A percentile compares a stretch with the other conserved stretches of the same genome.
phyloP scores from a whole-genome alignment of 2,113 vertebrate genomes.

The Athene cunicularia region DNA sequence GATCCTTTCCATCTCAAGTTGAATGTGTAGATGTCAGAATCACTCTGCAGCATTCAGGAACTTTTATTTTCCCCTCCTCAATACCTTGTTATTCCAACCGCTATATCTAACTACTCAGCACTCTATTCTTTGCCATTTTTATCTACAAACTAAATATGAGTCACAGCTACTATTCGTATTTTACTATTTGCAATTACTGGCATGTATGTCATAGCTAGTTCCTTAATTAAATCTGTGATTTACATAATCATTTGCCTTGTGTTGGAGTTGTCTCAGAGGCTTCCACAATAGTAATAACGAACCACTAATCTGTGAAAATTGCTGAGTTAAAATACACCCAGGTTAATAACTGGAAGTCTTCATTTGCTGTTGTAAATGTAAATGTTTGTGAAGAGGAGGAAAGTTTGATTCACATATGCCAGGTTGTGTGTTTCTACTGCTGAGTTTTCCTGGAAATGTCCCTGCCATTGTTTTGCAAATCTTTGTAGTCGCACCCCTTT shows the following conservation, averaged over 20 bases:
- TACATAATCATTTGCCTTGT: neutral
- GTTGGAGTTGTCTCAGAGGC: neutral
- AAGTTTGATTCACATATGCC: neutral
- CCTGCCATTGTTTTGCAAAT: neutral
- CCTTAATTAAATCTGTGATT: neutral
- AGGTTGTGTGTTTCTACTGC: neutral
- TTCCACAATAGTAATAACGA: neutral
- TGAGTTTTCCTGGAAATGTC: neutral
- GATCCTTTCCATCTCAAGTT: neutral
- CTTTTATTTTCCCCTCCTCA: neutral
- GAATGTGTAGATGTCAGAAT: neutral
- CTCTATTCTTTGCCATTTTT: neutral
- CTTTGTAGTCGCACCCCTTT: neutral
- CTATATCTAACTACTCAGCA: neutral
- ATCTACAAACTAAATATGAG: neutral
- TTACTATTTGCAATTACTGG: neutral
- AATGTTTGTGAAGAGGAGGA: neutral
- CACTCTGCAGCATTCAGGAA: neutral
- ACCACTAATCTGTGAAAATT: neutral
- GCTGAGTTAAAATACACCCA: neutral
- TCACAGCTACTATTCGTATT: neutral
- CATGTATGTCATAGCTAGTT: neutral
- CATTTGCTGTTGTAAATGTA: neutral
- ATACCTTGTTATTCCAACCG: neutral
- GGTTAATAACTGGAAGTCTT: neutral